Evolutionary conservation across 2,888 invertebrate species (phyloP).

Genomic region (Heliconius ethilla): DNA sequence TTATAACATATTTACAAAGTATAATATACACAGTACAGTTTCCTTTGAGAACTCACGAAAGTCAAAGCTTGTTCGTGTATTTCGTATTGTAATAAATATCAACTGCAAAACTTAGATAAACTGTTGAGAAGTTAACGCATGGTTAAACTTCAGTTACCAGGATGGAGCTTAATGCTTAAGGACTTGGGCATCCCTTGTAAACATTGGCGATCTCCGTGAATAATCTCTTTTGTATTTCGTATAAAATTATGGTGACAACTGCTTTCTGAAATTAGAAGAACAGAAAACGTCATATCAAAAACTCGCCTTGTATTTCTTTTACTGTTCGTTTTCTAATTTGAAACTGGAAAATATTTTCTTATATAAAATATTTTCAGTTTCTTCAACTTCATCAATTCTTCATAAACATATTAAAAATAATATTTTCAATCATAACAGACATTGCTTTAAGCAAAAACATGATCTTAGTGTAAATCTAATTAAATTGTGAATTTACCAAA

Average conservation of each 20-base stretch:
- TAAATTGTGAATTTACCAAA: conserved; percentile 4
- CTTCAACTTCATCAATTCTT: too few species aligned
- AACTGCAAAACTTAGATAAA: conserved; percentile 32
- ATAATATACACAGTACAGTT: background rate
- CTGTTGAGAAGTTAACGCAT: conserved; percentile 34
- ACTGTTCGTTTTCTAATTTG: background rate
- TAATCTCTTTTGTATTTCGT: conserved; percentile 13
- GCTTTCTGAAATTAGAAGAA: conserved; percentile 40
- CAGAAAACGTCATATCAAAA: conserved; percentile 19
- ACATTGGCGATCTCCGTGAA: conserved; percentile 26
- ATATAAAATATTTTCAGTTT: background rate
- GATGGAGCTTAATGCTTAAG: conserved; percentile 26
- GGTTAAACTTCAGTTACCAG: conserved; percentile 24
- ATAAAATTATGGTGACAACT: conserved; percentile 34
- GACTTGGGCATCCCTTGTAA: conserved; percentile 33
- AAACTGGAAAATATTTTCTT: background rate
- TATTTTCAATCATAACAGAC: background rate
- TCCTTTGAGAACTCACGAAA: background rate
- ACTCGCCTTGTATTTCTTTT: background rate
- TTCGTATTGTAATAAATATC: conserved; percentile 13
- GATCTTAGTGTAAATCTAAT: conserved; percentile 23
- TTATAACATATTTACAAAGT: background rate
- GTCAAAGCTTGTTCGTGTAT: conserved; percentile 11
- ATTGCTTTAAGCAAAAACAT: background rate
- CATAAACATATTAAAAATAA: too few species aligned